Conservation (phyloP, 2,797 vertebrate genomes). For the Sebastiscus tertius region DNA sequence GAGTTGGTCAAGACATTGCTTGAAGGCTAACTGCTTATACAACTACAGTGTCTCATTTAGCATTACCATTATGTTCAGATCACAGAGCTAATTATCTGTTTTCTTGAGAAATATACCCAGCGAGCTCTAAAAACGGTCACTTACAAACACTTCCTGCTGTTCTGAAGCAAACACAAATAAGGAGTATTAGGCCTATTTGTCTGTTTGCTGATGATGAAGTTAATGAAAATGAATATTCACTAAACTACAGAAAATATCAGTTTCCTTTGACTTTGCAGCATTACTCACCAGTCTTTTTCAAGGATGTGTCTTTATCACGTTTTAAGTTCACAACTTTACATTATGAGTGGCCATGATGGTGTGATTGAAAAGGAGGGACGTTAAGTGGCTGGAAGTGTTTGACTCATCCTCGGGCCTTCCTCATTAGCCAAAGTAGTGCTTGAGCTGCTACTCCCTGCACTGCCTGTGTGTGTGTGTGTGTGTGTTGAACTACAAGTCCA, state of each 20-base stretch:
- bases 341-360: background rate
- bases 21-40: too few species aligned
- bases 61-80: too few species aligned
- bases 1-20: too few species aligned
- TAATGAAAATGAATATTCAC: background rate
- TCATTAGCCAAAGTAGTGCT: constrained; percentile 34
- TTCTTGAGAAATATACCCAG: too few species aligned
- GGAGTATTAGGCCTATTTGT: too few species aligned
- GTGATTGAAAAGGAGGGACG: background rate
- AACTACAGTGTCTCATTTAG: too few species aligned
- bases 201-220: background rate
- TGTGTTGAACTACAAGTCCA: background rate
- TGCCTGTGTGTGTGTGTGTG: background rate
- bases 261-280: background rate
- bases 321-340: background rate
- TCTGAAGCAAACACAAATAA: too few species aligned
- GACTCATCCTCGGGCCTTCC: background rate
- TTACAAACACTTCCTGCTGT: too few species aligned
- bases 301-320: background rate
- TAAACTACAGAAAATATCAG: background rate
- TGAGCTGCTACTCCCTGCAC: background rate
- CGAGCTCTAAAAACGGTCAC: too few species aligned
- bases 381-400: constrained; percentile 7
- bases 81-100: too few species aligned
- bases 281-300: background rate